Conservation (phyloP, 1,140 invertebrate species). For the Nasonia longicornis region DNA sequence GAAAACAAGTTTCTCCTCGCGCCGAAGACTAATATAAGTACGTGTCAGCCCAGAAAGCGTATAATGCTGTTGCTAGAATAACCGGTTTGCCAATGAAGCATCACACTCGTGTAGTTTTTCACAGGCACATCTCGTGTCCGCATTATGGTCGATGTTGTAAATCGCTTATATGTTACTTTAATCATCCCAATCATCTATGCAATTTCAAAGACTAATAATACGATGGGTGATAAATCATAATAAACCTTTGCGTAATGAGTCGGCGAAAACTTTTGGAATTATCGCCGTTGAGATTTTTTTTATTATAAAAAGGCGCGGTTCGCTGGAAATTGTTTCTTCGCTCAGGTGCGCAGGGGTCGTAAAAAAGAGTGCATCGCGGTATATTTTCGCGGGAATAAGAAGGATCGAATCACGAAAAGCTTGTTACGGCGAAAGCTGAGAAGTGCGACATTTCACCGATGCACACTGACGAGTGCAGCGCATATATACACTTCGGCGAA, state of each 20-base stretch:
- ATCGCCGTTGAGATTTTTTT: neutral
- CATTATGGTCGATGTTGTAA: neutral
- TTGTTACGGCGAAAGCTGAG: neutral
- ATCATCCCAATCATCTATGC: neutral
- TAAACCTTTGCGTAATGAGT: neutral
- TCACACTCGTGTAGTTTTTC: slow-evolving; percentile 10
- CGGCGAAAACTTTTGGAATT: neutral
- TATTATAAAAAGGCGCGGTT: too few species aligned
- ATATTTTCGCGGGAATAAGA: neutral
- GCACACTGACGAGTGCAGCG: neutral
- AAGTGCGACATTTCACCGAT: neutral
- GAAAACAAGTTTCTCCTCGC: slow-evolving; percentile 9
- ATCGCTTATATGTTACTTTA: neutral
- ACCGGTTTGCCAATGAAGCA: slow-evolving; percentile 26
- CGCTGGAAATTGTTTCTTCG: neutral
- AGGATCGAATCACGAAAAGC: neutral
- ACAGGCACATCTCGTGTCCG: neutral
- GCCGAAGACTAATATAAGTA: neutral
- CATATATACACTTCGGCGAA: neutral
- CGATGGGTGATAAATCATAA: neutral
- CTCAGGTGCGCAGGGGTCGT: too few species aligned
- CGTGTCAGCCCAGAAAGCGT: neutral
- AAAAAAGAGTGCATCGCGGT: too few species aligned
- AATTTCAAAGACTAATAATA: neutral
- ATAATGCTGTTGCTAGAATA: slow-evolving; percentile 6